phyloP scores from a whole-genome alignment of 1,140 invertebrate genomes.

The Goniozus legneri region DNA sequence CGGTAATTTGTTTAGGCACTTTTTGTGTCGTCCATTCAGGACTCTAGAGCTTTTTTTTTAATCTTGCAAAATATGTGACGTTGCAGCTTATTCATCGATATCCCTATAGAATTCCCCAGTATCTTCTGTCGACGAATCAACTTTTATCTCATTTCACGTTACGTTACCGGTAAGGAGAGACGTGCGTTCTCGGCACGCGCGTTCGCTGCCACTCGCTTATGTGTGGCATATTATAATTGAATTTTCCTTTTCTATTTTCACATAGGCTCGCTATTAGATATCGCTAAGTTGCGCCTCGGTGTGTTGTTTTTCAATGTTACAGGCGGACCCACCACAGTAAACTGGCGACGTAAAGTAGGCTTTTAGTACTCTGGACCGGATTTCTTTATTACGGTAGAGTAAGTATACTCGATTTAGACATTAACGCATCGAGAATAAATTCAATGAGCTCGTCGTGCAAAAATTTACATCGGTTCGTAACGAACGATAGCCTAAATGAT shows the following conservation, averaged over 20 bases:
- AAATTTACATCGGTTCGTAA: too few species aligned
- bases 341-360: conserved; percentile 44
- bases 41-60: neutral
- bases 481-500: too few species aligned
- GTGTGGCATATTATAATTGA: conserved; percentile 27
- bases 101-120: neutral
- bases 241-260: too few species aligned
- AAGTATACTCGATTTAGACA: conserved; percentile 19
- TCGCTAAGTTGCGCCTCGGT: neutral
- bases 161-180: conserved; percentile 51
- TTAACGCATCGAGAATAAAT: too few species aligned
- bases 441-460: too few species aligned
- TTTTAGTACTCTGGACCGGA: conserved; percentile 42
- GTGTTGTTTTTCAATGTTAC: conserved; percentile 40
- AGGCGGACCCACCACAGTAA: conserved; percentile 46
- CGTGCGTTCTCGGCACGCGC: conserved; percentile 14
- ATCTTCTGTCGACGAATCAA: neutral
- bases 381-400: conserved; percentile 48
- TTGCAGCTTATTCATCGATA: neutral
- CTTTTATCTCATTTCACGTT: conserved; percentile 40
- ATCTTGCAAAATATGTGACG: neutral
- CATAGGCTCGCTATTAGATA: conserved; percentile 13
- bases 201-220: too few species aligned
- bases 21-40: too few species aligned
- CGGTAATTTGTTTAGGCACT: neutral